Base-by-base conservation (phyloP, 2,888 invertebrate genomes). In the Catocala sponsa region DNA sequence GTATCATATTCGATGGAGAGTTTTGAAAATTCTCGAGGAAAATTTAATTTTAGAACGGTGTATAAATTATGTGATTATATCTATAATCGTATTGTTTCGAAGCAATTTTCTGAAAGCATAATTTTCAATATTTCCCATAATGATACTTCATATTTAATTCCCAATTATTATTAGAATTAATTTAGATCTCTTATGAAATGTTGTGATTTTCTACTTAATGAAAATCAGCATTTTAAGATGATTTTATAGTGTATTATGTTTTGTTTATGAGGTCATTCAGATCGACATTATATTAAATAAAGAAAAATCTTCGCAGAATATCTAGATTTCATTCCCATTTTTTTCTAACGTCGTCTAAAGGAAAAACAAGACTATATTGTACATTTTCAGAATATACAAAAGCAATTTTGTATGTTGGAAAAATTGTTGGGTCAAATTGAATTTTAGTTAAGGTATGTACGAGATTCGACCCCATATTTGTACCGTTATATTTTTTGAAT, bases 1-100 rank as follows among this genome's bases (percentile, higher is more conserved):
- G 12, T 6, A 7, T 46, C 15, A 46, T 15, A 7, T 15, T 46
- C 25, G 15, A 12, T n/a, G 12, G 15, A 25, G 46, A 7, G 57
- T 56, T 43, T 48, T 47, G 64, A 64, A 75, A 72, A 68, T 63
- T 46, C 44, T 43, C 10, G 56, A 55, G 41, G 60, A 65, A 54
- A 75, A 75, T 74, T 75, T 59, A 74, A 72, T 74, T 74, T 74
- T 65, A 74, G 66, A 56, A 46, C 55, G 25, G 6, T 15, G 48
- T 4, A 44, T 13, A 44, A 44, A 47, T 47, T 47, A 47, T 47
- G 47, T 10, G 11, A 43, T 43, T 43, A 43, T 43, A 43, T 43
- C 43, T 43, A 10, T 10, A 7, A 32, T 48, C 48, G 25, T 48
- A 32, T 48, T 48, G 48, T 33, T 48, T 48, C 10, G 11, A 48